Evolutionary conservation across 2,113 vertebrate genomes (phyloP), one percentile per base, ranked within the genome.

Genomic region (Pavo muticus): DNA sequence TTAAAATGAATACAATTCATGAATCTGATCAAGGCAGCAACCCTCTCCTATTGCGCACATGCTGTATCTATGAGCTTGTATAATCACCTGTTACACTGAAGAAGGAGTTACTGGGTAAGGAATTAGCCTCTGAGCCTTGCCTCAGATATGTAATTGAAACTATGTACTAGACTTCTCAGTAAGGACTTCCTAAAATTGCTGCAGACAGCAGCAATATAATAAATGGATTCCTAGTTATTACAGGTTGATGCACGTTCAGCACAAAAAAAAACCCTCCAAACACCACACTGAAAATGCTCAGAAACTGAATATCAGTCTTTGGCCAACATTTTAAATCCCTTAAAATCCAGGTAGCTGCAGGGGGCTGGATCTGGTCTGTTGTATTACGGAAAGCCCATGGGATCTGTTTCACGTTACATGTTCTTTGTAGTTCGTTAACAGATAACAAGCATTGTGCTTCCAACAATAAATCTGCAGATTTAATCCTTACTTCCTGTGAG

Each of bases 1-100:
- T 92, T 94, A 95, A 91, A 95, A 91, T 39, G 14, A 67, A 82
- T 50, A 90, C 84, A 54, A 82, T 72, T 50, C 39, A 6, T 56
- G 27, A 63, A 72, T n/a, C 88, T 93, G 94, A 83, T 69, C 44
- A 50, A 91, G 76, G 64, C 68, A 97, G 76, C 80, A 94, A 90
- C 70, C 89, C 59, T 84, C 70, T 92, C 60, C 19, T 35, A 10
- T 48, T 87, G 63, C 74, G 86, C 72, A 80, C 2, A 1, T 47
- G 47, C 65, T 93, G 4, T 0, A 81, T 69, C 56, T 93, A 24
- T 32, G 63, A 80, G 59, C 40, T 72, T 67, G 27, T 75, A 9
- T 27, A 48, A 54, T 45, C 48, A 73, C 42, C 45, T 80, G 35
- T 15, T 77, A 11, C 17, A 37, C 19, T 19, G 72, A n/a, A 79